Percentiles rank a stretch among this genome's conserved stretches.
These are phyloP conservation scores for Drosophila multiciliata DNA, from an alignment of 2,888 invertebrate genomes.

Conservation along the genomic window DNA sequence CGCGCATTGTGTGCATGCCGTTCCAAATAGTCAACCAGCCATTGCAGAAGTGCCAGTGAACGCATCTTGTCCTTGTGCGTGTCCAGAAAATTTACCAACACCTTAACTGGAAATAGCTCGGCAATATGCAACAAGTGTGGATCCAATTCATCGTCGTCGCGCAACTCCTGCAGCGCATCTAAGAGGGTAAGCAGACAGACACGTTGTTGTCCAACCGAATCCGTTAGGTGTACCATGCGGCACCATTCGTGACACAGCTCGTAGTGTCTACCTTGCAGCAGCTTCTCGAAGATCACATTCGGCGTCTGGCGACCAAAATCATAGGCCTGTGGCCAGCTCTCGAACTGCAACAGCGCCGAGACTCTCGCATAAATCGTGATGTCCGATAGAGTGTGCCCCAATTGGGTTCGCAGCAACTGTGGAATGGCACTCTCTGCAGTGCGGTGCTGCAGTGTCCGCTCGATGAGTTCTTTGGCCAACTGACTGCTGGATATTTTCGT, in stretches of 20 bases:
- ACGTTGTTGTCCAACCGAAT: constrained; percentile 74
- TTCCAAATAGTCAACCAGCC: constrained; percentile 88
- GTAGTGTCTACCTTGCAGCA: constrained; percentile 76
- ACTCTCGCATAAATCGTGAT: constrained; percentile 89
- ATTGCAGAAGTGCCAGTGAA: constrained; percentile 88
- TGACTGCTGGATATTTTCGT: constrained; percentile 82
- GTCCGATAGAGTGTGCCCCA: constrained; percentile 87
- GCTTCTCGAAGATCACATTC: constrained; percentile 79
- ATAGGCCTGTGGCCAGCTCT: constrained; percentile 88
- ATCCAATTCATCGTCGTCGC: constrained; percentile 69
- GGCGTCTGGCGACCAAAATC: constrained; percentile 83
- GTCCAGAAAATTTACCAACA: constrained; percentile 88
- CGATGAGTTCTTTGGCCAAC: constrained; percentile 82
- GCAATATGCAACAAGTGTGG: constrained; percentile 86
- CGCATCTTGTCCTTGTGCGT: constrained; percentile 88
- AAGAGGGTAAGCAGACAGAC: constrained; percentile 82
- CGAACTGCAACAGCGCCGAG: constrained; percentile 86
- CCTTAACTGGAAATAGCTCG: constrained; percentile 86
- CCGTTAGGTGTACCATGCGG: constrained; percentile 86
- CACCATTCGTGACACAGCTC: constrained; percentile 90
- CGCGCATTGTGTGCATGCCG: constrained; percentile 76
- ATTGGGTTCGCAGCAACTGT: constrained; percentile 72
- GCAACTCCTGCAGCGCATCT: constrained; percentile 73
- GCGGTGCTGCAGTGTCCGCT: constrained; percentile 85
- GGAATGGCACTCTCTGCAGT: constrained; percentile 84